These are phyloP conservation scores for Lagorchestes hirsutus DNA, from an alignment of 2,797 vertebrate genomes.

Conservation along the genomic window DNA sequence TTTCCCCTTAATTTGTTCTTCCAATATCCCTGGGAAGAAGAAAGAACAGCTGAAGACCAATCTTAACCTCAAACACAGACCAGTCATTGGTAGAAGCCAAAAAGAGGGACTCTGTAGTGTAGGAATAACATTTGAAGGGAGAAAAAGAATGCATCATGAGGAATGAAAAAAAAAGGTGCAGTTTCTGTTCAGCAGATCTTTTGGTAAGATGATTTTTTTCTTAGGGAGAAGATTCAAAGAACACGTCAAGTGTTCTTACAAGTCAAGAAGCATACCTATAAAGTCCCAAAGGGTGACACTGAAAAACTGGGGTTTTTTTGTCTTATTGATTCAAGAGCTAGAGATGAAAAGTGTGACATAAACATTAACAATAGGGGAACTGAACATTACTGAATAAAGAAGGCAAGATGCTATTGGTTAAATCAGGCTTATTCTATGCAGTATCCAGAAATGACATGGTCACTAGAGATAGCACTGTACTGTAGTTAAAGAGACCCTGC, in stretches of 20 bases:
- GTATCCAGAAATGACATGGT: constrained; percentile 14
- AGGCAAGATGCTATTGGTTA: background rate
- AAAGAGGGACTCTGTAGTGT: background rate
- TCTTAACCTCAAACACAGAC: background rate
- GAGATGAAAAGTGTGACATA: background rate
- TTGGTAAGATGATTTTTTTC: background rate
- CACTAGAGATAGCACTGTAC: background rate
- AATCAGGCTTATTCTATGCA: background rate
- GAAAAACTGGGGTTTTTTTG: background rate
- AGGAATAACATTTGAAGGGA: constrained; percentile 3
- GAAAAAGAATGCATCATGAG: background rate
- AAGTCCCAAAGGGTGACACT: background rate
- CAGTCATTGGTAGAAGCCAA: background rate
- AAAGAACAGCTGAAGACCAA: background rate
- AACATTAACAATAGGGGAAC: background rate
- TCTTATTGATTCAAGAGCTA: background rate
- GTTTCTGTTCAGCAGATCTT: background rate
- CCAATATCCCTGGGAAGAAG: background rate
- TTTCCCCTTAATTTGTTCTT: constrained; percentile 20
- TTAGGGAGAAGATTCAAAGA: background rate
- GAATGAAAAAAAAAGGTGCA: background rate
- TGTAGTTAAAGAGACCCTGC: constrained; percentile 4
- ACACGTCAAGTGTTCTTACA: background rate
- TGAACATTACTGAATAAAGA: background rate
- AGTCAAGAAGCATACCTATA: background rate